Percentiles rank a stretch among this genome's conserved stretches.
These are phyloP conservation scores for Polypterus bichir DNA, from an alignment of 2,113 vertebrate genomes.

Conservation along the genomic window DNA sequence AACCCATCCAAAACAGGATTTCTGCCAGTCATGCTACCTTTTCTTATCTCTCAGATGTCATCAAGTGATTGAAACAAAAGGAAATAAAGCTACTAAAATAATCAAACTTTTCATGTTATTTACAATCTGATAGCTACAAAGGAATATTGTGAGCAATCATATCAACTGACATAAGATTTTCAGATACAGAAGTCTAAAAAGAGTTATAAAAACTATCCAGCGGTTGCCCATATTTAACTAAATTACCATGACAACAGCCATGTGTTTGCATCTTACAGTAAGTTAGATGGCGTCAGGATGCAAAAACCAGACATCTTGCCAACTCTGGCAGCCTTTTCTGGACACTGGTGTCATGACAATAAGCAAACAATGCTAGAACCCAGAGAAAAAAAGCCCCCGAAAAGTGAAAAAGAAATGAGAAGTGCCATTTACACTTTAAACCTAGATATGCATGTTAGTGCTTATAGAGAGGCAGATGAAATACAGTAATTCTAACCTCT, in stretches of 20 bases:
- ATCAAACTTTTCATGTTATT: too few relatives aligned
- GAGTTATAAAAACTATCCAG: conserved; percentile 11
- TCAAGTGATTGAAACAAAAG: too few relatives aligned
- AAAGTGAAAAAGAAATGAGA: too few relatives aligned
- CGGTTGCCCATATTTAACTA: conserved; percentile 32
- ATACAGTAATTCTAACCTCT: background rate
- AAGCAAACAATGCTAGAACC: background rate
- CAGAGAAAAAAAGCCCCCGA: too few relatives aligned
- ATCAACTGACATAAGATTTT: background rate
- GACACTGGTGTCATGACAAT: background rate
- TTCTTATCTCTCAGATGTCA: too few relatives aligned
- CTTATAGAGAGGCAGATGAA: background rate
- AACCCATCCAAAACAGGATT: too few relatives aligned
- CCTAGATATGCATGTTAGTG: background rate
- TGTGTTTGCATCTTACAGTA: conserved; percentile 24
- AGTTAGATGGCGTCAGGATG: conserved; percentile 13
- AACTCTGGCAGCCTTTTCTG: conserved; percentile 1
- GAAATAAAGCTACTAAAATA: too few relatives aligned
- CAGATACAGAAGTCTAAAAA: conserved; percentile 36
- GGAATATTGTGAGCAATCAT: too few relatives aligned
- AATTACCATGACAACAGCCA: conserved; percentile 36
- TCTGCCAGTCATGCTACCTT: too few relatives aligned
- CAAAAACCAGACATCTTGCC: background rate
- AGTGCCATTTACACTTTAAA: background rate
- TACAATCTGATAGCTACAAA: too few relatives aligned